Evolutionary conservation across 1,140 invertebrate genomes (phyloP).

Genomic region (Bicyclus anynana): DNA sequence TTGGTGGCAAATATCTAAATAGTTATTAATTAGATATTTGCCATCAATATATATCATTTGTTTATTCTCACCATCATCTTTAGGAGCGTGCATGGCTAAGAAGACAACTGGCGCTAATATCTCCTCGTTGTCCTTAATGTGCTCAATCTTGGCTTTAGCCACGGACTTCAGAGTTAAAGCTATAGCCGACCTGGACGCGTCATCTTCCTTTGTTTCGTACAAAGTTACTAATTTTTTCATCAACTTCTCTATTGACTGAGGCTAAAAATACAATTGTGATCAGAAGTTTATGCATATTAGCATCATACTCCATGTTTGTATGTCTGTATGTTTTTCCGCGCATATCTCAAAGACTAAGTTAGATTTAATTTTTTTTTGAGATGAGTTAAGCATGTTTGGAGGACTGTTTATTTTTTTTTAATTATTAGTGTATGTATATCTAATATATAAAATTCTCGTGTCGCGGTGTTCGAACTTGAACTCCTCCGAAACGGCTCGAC

Average conservation of each 20-base stretch:
- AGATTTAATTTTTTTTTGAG: too few relatives aligned
- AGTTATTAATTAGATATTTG: too few relatives aligned
- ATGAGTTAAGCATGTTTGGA: too few relatives aligned
- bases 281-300: not conserved
- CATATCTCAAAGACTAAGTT: too few relatives aligned
- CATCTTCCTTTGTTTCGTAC: constrained; percentile 84
- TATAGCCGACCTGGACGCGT: constrained; percentile 84
- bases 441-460: too few relatives aligned
- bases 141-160: constrained; percentile 88
- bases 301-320: too few relatives aligned
- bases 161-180: constrained; percentile 89
- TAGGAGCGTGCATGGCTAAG: constrained; percentile 91
- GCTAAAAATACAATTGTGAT: constrained; percentile 45
- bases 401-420: too few relatives aligned
- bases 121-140: constrained; percentile 88
- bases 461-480: too few relatives aligned
- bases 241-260: constrained; percentile 90
- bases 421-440: too few relatives aligned
- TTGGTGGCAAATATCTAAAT: too few relatives aligned
- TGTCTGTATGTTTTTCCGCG: too few relatives aligned
- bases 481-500: too few relatives aligned
- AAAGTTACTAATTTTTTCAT: constrained; percentile 88
- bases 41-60: not conserved
- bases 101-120: constrained; percentile 90
- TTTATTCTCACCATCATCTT: constrained; percentile 75